phyloP scores from a whole-genome alignment of 2,797 vertebrate species.

The Anas georgica region DNA sequence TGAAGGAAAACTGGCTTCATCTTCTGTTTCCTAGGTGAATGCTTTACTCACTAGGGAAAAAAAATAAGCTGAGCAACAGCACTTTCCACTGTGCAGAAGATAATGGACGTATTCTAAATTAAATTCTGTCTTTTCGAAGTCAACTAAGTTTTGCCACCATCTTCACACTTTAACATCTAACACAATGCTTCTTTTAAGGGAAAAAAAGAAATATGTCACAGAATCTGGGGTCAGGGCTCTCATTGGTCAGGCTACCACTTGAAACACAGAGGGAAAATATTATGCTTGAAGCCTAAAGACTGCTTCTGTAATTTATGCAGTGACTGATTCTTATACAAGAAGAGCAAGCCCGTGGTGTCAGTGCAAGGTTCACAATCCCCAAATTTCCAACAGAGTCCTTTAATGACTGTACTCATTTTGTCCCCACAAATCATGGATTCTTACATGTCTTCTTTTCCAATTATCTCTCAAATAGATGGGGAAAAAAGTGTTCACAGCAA shows the following conservation, averaged over 20 bases:
- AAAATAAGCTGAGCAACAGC: background rate
- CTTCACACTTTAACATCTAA: background rate
- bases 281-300: background rate
- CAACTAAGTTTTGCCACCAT: background rate
- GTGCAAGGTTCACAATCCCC: background rate
- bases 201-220: background rate
- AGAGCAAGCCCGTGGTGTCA: background rate
- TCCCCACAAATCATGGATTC: background rate
- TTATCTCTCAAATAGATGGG: background rate
- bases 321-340: background rate
- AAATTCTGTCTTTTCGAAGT: background rate
- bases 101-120: background rate
- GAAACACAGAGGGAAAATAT: conserved; percentile 1
- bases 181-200: background rate
- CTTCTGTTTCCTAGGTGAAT: background rate
- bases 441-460: background rate
- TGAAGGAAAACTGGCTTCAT: background rate
- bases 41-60: background rate
- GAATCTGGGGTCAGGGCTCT: background rate
- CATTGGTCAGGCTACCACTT: background rate
- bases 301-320: background rate
- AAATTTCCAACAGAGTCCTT: background rate
- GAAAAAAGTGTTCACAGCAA: background rate
- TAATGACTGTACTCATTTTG: background rate
- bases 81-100: background rate